Base-by-base conservation (phyloP, 2,797 vertebrate species). In the Falco biarmicus region DNA sequence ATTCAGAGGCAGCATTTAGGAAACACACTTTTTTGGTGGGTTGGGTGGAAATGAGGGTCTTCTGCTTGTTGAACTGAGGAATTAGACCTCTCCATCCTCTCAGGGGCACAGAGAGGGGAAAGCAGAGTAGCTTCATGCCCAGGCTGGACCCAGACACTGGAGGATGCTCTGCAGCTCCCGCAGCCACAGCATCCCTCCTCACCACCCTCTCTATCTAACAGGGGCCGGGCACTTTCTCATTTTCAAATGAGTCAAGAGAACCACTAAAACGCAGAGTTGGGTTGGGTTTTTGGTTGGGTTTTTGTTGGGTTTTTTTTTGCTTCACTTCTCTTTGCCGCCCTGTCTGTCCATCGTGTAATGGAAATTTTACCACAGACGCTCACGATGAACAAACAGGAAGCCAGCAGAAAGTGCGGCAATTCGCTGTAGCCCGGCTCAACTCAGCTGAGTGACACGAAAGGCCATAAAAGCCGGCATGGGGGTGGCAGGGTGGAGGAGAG, bases 331-430 rank as follows among this genome's bases (percentile, higher is more conserved):
- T 84, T 63, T n/a, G 61, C 94, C n/a, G 31, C 96, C 70, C 87
- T 48, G 95, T 86, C 94, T 96, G 97, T 97, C 97, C 97, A 98
- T 91, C 73, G 96, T 98, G 98, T 98, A 98, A 99, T 99, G 99
- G 99, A 99, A 99, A 99, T 96, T 99, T 98, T 97, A 98, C 97
- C 98, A 94, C 97, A 96, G 97, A 70, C 78, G 15, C 85, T 97
- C 83, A 83, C 91, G 69, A 77, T 90, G 98, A 97, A 98, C 98
- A 99, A 99, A 99, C 99, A 99, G 99, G 99, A 99, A 99, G 98
- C 97, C 88, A 39, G 88, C 85, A 73, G 84, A 59, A 65, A 91
- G 80, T 37, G 93, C 90, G 96, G 96, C 96, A 93, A 82, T 51
- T 79, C 12, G 54, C 83, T 41, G 96, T 43, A 88, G 92, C 96